These are phyloP conservation scores for Andrena bucephala DNA, from an alignment of 2,888 invertebrate species.

Conservation along the genomic window DNA sequence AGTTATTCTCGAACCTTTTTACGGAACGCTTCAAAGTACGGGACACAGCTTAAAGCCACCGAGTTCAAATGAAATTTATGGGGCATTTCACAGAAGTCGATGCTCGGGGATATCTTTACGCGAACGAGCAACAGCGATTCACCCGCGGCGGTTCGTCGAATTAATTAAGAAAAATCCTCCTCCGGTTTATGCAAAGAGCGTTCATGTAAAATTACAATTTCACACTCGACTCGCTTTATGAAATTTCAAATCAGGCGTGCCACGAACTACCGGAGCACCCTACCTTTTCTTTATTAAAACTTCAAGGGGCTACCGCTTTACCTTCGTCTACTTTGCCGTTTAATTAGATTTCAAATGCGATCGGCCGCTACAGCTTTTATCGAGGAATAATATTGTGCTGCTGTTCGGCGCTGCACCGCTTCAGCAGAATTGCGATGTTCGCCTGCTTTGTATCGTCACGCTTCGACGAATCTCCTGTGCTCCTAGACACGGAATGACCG, in stretches of 20 bases:
- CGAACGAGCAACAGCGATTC: background rate
- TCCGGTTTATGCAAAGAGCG: slow-evolving; percentile 14
- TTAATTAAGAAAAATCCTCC: slow-evolving; percentile 19
- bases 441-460: background rate
- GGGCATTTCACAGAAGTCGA: background rate
- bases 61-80: background rate
- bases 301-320: background rate
- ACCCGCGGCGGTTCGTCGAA: slow-evolving; percentile 6
- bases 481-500: too few species aligned
- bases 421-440: background rate
- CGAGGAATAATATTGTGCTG: background rate
- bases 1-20: slow-evolving; percentile 30
- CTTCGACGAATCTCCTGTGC: background rate
- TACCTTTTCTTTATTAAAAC: slow-evolving; percentile 31
- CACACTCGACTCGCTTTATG: slow-evolving; percentile 13
- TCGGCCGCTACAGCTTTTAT: background rate
- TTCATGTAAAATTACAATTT: slow-evolving; percentile 17
- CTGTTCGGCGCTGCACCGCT: background rate
- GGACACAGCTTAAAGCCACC: slow-evolving; percentile 4
- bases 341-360: slow-evolving; percentile 8
- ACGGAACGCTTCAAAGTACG: slow-evolving; percentile 21
- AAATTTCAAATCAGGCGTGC: slow-evolving; percentile 18
- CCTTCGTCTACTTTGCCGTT: background rate
- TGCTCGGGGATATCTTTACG: background rate
- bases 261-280: background rate